Evolutionary conservation across 2,888 invertebrate species (phyloP).

Genomic region (Rugalucina vietnamica): DNA sequence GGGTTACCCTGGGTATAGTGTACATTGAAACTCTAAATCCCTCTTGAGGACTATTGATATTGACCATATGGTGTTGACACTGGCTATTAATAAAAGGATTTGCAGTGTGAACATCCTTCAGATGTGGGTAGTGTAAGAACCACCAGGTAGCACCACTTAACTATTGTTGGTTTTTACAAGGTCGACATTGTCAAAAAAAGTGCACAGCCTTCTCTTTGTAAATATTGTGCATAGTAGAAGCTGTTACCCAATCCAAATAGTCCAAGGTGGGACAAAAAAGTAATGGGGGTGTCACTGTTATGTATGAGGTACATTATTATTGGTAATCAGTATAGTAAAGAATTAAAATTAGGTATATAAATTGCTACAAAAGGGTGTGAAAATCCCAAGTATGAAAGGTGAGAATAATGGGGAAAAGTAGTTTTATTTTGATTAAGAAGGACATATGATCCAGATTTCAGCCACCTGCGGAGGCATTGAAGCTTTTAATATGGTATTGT

Average conservation of each 20-base stretch:
- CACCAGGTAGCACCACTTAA: neutral
- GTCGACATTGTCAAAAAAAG: neutral
- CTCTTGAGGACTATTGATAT: neutral
- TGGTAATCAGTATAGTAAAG: neutral
- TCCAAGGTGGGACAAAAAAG: neutral
- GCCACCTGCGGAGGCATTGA: neutral
- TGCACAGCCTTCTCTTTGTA: neutral
- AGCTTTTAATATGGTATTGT: neutral
- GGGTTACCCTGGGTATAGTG: too few relatives aligned
- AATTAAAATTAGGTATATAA: neutral
- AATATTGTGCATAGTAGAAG: slow-evolving; percentile 2
- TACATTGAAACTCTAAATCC: neutral
- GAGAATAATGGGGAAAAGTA: neutral
- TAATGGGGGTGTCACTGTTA: neutral
- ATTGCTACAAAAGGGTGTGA: neutral
- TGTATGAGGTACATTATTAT: too few relatives aligned
- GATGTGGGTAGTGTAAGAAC: neutral
- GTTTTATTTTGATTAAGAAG: neutral
- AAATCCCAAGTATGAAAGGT: neutral
- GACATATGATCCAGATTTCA: neutral
- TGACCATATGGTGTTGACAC: slow-evolving; percentile 16
- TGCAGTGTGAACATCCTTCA: neutral
- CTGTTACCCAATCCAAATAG: neutral
- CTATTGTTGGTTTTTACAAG: neutral
- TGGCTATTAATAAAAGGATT: slow-evolving; percentile 1